Conservation (phyloP, 1,140 invertebrate genomes). For the Eurosta solidaginis region DNA sequence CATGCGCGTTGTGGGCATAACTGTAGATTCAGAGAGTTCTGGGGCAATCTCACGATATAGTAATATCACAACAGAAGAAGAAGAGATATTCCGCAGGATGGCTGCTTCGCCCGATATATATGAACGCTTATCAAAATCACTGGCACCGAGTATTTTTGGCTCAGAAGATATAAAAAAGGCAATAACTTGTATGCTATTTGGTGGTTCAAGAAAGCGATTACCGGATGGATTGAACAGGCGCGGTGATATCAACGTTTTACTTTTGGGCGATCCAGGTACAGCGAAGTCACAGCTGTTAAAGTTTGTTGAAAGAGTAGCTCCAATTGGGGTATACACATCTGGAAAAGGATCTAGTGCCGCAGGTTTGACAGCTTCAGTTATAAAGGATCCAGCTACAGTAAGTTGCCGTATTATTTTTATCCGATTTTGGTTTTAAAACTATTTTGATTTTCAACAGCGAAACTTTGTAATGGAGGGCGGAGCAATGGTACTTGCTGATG, state of each 20-base stretch:
- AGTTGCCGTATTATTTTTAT: constrained; percentile 39
- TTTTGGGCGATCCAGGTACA: constrained; percentile 98
- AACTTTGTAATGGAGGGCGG: constrained; percentile 99
- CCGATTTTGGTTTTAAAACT: not conserved
- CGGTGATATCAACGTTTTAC: constrained; percentile 95
- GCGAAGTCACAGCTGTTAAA: constrained; percentile 98
- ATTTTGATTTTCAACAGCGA: constrained; percentile 64
- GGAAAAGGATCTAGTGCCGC: constrained; percentile 99
- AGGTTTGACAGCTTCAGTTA: constrained; percentile 97
- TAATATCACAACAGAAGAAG: constrained; percentile 80
- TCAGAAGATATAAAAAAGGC: constrained; percentile 96
- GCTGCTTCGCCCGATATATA: constrained; percentile 86
- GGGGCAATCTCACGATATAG: constrained; percentile 65
- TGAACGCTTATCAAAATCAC: constrained; percentile 86
- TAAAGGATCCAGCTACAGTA: constrained; percentile 88
- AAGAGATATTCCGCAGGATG: constrained; percentile 87
- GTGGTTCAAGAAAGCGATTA: constrained; percentile 86
- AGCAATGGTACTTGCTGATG: constrained; percentile 99
- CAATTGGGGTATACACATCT: constrained; percentile 96
- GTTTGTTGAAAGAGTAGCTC: constrained; percentile 95
- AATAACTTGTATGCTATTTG: constrained; percentile 94
- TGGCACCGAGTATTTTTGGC: constrained; percentile 98
- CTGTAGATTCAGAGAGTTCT: constrained; percentile 81
- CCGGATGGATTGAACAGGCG: constrained; percentile 94
- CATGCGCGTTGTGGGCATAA: constrained; percentile 90